Base-by-base conservation (phyloP, 2,113 vertebrate species). In the Noctilio leporinus region DNA sequence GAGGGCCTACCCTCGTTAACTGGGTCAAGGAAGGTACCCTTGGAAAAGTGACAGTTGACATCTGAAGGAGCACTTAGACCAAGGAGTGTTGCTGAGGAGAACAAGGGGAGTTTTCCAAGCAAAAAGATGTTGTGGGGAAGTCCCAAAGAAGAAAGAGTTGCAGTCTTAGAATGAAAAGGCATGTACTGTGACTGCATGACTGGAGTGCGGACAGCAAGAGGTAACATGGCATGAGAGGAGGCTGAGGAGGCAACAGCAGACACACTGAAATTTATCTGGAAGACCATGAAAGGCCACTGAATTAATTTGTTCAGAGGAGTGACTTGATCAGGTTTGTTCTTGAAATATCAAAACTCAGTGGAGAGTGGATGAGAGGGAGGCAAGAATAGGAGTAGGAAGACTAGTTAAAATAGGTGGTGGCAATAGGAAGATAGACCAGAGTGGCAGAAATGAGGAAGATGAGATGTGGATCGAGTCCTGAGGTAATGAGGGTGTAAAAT, bases 191-290 rank as follows among this genome's bases (percentile, higher is more conserved):
- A 81, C n/a, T 10, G 15, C 7, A 20, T 51, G 33, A 30, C 40
- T 14, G 8, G 35, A n/a, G 17, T 17, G 15, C 12, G 70, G 40
- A 59, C 5, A 22, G 59, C 47, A 57, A 65, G 22, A 8, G 24
- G 35, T 6, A n/a, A 4, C 30, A 2, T 8, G 26, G 10, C n/a
- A 2, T 3, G n/a, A 45, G 33, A 30, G 1, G 9, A 81, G 22
- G 17, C 35, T 33, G 59, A 86, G 15, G 24, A 53, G 40, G 47
- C 5, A 30, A 5, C 17, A 24, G 12, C 24, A n/a, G 67, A 76
- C 55, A 82, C 7, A 0, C 1, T 28, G 17, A 45, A 24, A 40
- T n/a, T 47, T 64, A 47, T 64, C 53, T 47, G 33, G 9, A 82
- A 64, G 82, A 45, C 24, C 11, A 9, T 28, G 67, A 24, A 49